Percentiles rank a stretch among this genome's conserved stretches.
Evolutionary conservation across 2,797 vertebrate genomes (phyloP).

Genomic region (Taenioides sp.): DNA sequence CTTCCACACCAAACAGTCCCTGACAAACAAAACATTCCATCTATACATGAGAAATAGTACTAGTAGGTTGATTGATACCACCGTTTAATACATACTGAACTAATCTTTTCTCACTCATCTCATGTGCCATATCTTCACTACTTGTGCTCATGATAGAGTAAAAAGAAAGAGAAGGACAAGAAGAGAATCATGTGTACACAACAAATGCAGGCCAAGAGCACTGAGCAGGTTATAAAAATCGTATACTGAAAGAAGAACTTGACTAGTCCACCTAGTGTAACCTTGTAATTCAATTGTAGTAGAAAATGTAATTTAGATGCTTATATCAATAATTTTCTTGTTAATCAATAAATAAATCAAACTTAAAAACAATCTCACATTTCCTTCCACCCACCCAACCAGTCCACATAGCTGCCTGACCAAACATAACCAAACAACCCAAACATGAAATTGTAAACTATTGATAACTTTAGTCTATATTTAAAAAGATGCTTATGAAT

Average conservation of each 20-base stretch:
- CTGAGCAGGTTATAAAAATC: background rate
- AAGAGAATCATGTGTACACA: constrained; percentile 66
- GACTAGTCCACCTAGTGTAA: background rate
- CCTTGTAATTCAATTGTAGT: background rate
- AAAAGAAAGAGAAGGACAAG: constrained; percentile 4
- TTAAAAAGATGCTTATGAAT: too few relatives aligned
- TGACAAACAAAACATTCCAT: too few relatives aligned
- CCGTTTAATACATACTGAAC: background rate
- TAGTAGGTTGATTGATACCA: too few relatives aligned
- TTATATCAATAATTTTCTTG: background rate
- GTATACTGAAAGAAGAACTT: background rate
- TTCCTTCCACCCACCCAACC: too few relatives aligned
- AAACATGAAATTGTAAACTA: too few relatives aligned
- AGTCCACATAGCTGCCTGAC: too few relatives aligned
- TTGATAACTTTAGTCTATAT: too few relatives aligned
- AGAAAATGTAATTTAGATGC: background rate
- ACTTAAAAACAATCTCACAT: too few relatives aligned
- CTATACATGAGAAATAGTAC: background rate
- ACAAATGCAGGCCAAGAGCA: constrained; percentile 43
- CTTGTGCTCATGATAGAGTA: background rate
- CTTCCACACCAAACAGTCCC: background rate
- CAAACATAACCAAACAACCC: too few relatives aligned
- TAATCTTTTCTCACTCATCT: too few relatives aligned
- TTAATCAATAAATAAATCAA: background rate
- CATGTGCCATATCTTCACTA: background rate